Conservation (phyloP, 2,888 invertebrate species). For the Meta bourneti region DNA sequence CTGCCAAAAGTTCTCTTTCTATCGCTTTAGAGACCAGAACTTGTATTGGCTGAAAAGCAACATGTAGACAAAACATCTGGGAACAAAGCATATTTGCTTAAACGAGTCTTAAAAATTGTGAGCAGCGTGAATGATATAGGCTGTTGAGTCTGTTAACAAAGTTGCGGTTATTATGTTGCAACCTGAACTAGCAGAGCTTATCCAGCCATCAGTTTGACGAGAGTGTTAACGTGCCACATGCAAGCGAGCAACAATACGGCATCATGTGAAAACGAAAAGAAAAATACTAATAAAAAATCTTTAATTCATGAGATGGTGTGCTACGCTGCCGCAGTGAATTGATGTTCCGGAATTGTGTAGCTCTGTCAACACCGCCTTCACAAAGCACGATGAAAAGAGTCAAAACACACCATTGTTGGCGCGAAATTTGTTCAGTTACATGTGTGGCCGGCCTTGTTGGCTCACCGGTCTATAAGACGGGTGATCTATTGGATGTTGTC, state of each 20-base stretch:
- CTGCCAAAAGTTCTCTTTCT: no score
- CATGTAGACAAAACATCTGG: constrained; percentile 50
- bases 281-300: constrained; percentile 38
- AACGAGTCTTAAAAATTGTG: constrained; percentile 16
- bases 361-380: constrained; percentile 47
- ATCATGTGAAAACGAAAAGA: constrained; percentile 20
- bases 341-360: constrained; percentile 29
- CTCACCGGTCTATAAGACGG: constrained; percentile 19
- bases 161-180: constrained; percentile 41
- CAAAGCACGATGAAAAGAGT: constrained; percentile 18
- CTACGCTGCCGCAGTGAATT: constrained; percentile 25
- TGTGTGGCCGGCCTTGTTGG: constrained; percentile 26
- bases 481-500: constrained; percentile 1
- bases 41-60: background rate
- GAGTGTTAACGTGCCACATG: constrained; percentile 34
- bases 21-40: no score
- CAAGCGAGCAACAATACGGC: constrained; percentile 44
- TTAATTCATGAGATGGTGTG: constrained; percentile 52
- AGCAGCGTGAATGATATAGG: constrained; percentile 14
- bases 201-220: constrained; percentile 13
- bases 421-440: constrained; percentile 40
- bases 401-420: background rate
- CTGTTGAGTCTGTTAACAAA: constrained; percentile 48
- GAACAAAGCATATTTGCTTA: constrained; percentile 42
- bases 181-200: constrained; percentile 50